Base-by-base conservation (phyloP, 2,888 invertebrate species). In the Torymus texanus region DNA sequence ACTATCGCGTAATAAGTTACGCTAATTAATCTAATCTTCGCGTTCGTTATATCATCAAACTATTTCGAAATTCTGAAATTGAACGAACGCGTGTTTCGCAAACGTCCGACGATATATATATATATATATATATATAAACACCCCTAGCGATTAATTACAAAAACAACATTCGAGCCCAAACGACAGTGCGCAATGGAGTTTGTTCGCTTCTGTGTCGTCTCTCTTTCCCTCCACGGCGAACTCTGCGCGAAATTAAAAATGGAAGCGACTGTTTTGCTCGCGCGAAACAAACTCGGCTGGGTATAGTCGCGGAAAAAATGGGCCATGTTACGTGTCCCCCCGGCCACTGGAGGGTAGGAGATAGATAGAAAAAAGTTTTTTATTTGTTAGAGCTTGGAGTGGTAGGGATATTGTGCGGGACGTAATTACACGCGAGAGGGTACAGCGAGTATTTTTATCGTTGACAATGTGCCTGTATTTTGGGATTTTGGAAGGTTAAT, bases 181-280 rank as follows among this genome's bases (percentile, higher is more conserved):
- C 58, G 62, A 70, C 63, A 55, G 51, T 68, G 63, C 78, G 68
- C 63, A 74, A 68, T 63, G 68, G 74, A 41, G 68, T 68, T 78
- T 61, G 61, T 73, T 59, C 14, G 66, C 21, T 5, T 50, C 12
- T 41, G 11, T 18, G 2, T 16, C 5, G 18, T 65, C 58, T 24
- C 41, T 14, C 24, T 14, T 58, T 67, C 24, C 24, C 56, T 41
- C 62, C 21, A 21, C 21, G 50, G 74, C 63, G 21, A 56, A 73
- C 66, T 63, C 66, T 63, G 41, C 41, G 41, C 41, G 66, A 67
- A 74, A 78, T 78, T 78, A 78, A 78, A 78, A 78, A 78, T 78
- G 66, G 72, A 78, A 78, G 66, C 66, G 51, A 59, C 61, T 55
- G 59, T 77, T 77, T 71, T 61, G 61, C 53, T 13, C 4, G 18